Conservation (phyloP, 2,888 invertebrate species). For the Sycophila texana region DNA sequence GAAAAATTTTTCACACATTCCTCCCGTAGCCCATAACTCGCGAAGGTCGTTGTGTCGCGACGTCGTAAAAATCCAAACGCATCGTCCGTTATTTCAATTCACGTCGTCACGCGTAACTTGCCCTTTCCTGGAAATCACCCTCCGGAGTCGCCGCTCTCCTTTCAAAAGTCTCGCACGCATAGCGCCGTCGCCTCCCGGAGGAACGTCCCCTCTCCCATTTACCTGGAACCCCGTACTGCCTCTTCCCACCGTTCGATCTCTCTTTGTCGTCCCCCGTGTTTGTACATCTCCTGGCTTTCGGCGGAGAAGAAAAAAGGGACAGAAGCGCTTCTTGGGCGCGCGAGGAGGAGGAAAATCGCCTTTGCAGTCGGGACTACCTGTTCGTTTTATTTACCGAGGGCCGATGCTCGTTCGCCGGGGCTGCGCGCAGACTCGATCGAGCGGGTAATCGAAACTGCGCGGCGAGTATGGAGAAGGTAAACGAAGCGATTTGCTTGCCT, state of each 20-base stretch:
- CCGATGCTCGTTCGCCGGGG: slow-evolving; percentile 25
- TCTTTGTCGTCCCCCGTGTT: slow-evolving; percentile 42
- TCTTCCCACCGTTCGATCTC: slow-evolving; percentile 3
- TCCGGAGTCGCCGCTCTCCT: slow-evolving; percentile 41
- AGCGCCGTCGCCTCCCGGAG: neutral
- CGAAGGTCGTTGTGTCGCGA: neutral
- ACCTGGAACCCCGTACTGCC: slow-evolving; percentile 20
- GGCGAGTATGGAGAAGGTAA: slow-evolving; percentile 40
- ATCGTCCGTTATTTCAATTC: slow-evolving; percentile 46
- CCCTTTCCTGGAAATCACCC: slow-evolving; percentile 51
- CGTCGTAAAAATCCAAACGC: slow-evolving; percentile 28
- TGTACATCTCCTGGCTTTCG: slow-evolving; percentile 19
- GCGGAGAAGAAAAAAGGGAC: neutral
- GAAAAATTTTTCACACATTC: slow-evolving; percentile 52
- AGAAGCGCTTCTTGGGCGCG: neutral
- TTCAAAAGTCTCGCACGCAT: slow-evolving; percentile 26
- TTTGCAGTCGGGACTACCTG: slow-evolving; percentile 5
- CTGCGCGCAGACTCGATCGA: slow-evolving; percentile 2
- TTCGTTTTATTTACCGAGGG: slow-evolving; percentile 46
- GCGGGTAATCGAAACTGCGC: slow-evolving; percentile 31
- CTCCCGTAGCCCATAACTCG: slow-evolving; percentile 38
- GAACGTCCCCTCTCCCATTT: slow-evolving; percentile 13
- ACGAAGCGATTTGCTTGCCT: slow-evolving; percentile 24
- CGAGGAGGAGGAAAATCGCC: neutral
- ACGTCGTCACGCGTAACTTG: slow-evolving; percentile 47